These are phyloP conservation scores for Marronus borbonicus DNA, from an alignment of 2,888 invertebrate genomes.

Conservation along the genomic window DNA sequence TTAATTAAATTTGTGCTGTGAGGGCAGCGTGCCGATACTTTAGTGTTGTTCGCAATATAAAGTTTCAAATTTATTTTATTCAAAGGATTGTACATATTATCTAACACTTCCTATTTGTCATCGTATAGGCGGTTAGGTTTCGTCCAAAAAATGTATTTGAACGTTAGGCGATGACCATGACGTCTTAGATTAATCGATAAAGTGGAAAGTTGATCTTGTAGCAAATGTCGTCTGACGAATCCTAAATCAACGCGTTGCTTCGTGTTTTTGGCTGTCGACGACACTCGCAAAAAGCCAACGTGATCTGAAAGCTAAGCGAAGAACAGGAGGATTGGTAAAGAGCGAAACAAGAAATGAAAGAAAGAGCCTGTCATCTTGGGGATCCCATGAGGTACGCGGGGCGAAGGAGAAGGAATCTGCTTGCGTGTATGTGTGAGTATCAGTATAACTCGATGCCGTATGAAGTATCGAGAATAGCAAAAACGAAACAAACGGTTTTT, in stretches of 20 bases:
- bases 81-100: no score
- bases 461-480: constrained; percentile 40
- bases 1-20: no score
- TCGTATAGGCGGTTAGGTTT: no score
- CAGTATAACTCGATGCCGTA: constrained; percentile 14
- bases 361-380: background rate
- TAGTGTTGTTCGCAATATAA: no score
- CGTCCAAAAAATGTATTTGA: no score
- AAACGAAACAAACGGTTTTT: constrained; percentile 56
- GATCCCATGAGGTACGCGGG: background rate
- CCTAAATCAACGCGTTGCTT: constrained; percentile 32
- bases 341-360: background rate
- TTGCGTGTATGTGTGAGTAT: no score
- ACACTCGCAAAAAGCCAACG: constrained; percentile 42
- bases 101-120: no score
- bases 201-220: constrained; percentile 10
- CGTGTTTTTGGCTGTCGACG: constrained; percentile 36
- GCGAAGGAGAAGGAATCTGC: background rate
- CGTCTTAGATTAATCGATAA: constrained; percentile 31
- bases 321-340: no score
- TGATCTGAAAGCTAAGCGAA: constrained; percentile 18
- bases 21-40: no score
- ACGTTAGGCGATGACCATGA: background rate
- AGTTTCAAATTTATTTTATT: no score
- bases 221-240: constrained; percentile 24